phyloP scores from a whole-genome alignment of 2,888 invertebrate species.

The Andricus curvator region DNA sequence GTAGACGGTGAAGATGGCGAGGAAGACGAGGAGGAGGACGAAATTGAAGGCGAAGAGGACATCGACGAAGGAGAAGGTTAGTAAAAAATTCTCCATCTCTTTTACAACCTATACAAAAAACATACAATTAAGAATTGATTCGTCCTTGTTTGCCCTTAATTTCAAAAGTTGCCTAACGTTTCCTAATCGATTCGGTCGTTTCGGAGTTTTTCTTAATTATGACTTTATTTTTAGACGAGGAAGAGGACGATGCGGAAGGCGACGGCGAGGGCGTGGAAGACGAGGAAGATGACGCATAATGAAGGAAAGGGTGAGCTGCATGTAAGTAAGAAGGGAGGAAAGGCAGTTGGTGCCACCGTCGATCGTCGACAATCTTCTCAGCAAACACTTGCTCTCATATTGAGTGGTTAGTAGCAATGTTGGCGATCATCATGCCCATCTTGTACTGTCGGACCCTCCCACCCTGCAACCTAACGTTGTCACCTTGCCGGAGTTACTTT shows the following conservation, averaged over 20 bases:
- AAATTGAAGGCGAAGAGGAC: slow-evolving; percentile 79
- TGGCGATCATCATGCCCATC: slow-evolving; percentile 69
- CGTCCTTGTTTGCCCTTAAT: background rate
- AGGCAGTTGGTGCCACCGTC: slow-evolving; percentile 70
- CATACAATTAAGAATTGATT: background rate
- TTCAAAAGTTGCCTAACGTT: too few relatives aligned
- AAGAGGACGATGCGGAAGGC: slow-evolving; percentile 73
- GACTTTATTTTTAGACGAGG: slow-evolving; percentile 68
- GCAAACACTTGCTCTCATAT: slow-evolving; percentile 77
- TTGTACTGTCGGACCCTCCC: slow-evolving; percentile 71
- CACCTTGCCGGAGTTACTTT: slow-evolving; percentile 75
- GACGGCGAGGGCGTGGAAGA: slow-evolving; percentile 72
- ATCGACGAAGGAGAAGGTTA: slow-evolving; percentile 77
- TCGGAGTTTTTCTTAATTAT: background rate
- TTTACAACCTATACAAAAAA: too few relatives aligned
- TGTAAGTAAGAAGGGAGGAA: slow-evolving; percentile 75
- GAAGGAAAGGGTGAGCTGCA: slow-evolving; percentile 70
- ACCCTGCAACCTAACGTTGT: slow-evolving; percentile 63
- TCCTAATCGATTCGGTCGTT: background rate
- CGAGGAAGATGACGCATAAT: slow-evolving; percentile 77
- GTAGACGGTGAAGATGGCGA: slow-evolving; percentile 84
- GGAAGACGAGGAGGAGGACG: slow-evolving; percentile 84
- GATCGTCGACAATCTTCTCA: slow-evolving; percentile 71
- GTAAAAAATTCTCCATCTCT: slow-evolving; percentile 2
- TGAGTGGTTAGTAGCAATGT: slow-evolving; percentile 76